A percentile compares a stretch with the other conserved stretches of the same genome.
Evolutionary conservation across 2,113 vertebrate genomes (phyloP).

Genomic region (Prunella fulvescens): DNA sequence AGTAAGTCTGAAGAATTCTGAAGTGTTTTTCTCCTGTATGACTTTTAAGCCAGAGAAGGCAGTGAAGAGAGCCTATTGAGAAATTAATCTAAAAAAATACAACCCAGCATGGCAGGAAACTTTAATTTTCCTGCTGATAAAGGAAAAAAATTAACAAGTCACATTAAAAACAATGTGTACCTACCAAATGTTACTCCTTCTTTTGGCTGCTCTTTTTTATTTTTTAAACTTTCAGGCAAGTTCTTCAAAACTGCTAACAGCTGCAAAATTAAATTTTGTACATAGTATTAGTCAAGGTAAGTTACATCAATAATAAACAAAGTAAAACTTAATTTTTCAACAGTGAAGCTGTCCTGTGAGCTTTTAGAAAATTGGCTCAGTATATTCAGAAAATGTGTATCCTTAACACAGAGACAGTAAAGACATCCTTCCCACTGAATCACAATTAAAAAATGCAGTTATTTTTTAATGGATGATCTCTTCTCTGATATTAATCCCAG

Average conservation of each 20-base stretch:
- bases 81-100: not conserved
- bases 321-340: not conserved
- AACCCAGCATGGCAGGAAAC: not conserved
- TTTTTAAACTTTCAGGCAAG: conserved; percentile 80
- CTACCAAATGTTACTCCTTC: conserved; percentile 86
- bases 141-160: not conserved
- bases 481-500: not conserved
- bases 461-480: not conserved
- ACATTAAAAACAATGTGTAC: not conserved
- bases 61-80: not conserved
- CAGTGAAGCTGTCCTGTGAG: not conserved
- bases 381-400: not conserved
- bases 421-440: not conserved
- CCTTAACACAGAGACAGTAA: not conserved
- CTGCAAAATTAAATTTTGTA: conserved; percentile 66
- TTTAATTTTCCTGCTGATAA: not conserved
- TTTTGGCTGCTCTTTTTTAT: conserved; percentile 77
- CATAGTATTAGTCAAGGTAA: not conserved
- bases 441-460: not conserved
- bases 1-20: not conserved
- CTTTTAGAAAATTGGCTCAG: not conserved
- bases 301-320: not conserved
- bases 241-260: conserved; percentile 84
- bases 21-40: not conserved
- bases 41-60: not conserved